These are phyloP conservation scores for Rousettus madagascariensis DNA, from an alignment of 2,797 vertebrate species.

Conservation along the genomic window DNA sequence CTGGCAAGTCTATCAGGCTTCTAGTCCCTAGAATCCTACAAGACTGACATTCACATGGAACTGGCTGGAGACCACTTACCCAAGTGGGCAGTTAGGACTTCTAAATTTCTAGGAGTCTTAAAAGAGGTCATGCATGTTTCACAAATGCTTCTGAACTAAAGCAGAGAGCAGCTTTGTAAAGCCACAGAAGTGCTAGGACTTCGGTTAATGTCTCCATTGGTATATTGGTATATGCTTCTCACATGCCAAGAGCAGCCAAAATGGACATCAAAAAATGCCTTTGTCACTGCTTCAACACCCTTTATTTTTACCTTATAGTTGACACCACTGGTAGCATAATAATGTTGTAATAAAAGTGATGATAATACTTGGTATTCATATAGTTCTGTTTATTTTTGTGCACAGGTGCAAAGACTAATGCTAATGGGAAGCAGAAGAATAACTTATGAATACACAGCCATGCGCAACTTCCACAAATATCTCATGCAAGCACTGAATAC, in stretches of 20 bases:
- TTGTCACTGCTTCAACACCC: neutral
- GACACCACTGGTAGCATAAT: slow-evolving; percentile 22
- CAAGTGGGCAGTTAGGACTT: neutral
- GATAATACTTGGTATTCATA: slow-evolving; percentile 50
- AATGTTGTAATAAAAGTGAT: slow-evolving; percentile 32
- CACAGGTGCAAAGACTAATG: slow-evolving; percentile 68
- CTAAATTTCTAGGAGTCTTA: neutral
- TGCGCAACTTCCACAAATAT: slow-evolving; percentile 6
- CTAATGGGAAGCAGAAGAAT: slow-evolving; percentile 55
- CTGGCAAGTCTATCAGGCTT: neutral
- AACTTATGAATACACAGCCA: slow-evolving; percentile 39
- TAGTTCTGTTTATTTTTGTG: slow-evolving; percentile 58
- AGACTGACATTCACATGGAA: neutral
- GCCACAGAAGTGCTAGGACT: neutral
- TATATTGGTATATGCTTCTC: neutral
- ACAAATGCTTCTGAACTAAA: neutral
- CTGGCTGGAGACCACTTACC: neutral
- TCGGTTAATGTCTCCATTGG: neutral
- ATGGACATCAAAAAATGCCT: neutral
- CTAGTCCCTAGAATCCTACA: neutral
- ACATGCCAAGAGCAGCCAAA: neutral
- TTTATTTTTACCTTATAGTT: slow-evolving; percentile 35
- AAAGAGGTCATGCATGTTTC: neutral
- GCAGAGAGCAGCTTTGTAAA: neutral
- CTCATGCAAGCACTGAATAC: neutral